These are phyloP conservation scores for Ibycter americanus DNA, from an alignment of 2,797 vertebrate genomes.

Conservation along the genomic window DNA sequence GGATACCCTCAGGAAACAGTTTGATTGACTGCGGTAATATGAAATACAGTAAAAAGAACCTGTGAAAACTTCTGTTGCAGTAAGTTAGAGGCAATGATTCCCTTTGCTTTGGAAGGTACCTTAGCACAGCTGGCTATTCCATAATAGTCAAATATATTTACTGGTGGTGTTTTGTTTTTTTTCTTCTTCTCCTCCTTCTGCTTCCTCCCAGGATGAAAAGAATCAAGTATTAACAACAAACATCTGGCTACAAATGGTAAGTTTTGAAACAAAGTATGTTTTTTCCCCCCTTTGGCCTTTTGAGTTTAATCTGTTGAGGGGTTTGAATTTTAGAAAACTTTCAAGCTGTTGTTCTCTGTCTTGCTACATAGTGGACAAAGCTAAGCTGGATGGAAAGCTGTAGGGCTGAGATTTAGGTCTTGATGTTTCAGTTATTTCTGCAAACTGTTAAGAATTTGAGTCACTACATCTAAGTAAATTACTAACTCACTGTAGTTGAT, in stretches of 20 bases:
- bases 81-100: background rate
- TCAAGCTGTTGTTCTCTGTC: background rate
- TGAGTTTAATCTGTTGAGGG: background rate
- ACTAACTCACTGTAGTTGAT: background rate
- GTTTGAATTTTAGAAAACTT: background rate
- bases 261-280: slow-evolving; percentile 18
- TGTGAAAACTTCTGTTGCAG: background rate
- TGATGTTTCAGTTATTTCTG: background rate
- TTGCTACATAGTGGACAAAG: background rate
- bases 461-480: background rate
- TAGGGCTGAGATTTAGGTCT: background rate
- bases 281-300: background rate
- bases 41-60: background rate
- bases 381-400: background rate
- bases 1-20: background rate
- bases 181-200: background rate
- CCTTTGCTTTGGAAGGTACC: background rate
- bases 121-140: background rate
- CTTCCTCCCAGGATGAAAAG: slow-evolving; percentile 89
- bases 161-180: background rate
- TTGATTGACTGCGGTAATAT: background rate
- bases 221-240: slow-evolving; percentile 96
- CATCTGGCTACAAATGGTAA: slow-evolving; percentile 95
- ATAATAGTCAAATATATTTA: background rate
- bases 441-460: background rate